Evolutionary conservation across 1,140 invertebrate species (phyloP), one percentile per base, ranked within the genome.

Genomic region (Triops longicaudatus): DNA sequence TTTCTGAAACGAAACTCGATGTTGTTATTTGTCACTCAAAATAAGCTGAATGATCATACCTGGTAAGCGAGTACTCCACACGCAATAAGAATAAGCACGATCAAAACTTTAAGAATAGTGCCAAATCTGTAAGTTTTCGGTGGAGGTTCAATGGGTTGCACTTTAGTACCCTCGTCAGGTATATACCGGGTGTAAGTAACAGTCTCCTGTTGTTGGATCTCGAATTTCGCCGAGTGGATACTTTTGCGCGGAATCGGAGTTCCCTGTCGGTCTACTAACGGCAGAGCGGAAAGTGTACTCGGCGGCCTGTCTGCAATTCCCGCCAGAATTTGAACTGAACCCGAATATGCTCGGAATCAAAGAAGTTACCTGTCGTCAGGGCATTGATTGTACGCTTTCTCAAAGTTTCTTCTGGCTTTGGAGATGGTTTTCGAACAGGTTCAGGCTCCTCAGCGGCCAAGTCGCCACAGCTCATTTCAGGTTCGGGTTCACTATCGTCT

Each of bases 211-310:
- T 63, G 50, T 14, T 63, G 50, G 4, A 22, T 63, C 10, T 63
- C 50, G 14, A 6, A n/a, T 63, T 63, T 42, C 10, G 73, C 31
- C 12, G 76, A 77, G n/a, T 44, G 76, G 27, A 77, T 77, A 42
- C 76, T 77, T 44, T 72, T 72, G 3, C 76, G 28, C 9, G 76
- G 76, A 43, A 44, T 77, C 31, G 76, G 76, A n/a, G 76, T 77
- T 43, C 76, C 76, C 76, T 77, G 76, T 11, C 76, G 76, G 12
- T 77, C 76, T 10, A 77, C 76, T 26, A 77, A 44, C n/a, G 76
- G 76, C 22, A 73, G 43, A 50, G 76, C 76, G n/a, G 17, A 41
- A 14, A 77, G 14, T 41, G 76, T 41, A 26, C 72, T 43, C 26
- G 76, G 76, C 22, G 37, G 73, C 10, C 72, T 42, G 12, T 73